Evolutionary conservation across 1,140 invertebrate species (phyloP), one percentile per base, ranked within the genome.

Genomic region (Teleopsis dalmanni): DNA sequence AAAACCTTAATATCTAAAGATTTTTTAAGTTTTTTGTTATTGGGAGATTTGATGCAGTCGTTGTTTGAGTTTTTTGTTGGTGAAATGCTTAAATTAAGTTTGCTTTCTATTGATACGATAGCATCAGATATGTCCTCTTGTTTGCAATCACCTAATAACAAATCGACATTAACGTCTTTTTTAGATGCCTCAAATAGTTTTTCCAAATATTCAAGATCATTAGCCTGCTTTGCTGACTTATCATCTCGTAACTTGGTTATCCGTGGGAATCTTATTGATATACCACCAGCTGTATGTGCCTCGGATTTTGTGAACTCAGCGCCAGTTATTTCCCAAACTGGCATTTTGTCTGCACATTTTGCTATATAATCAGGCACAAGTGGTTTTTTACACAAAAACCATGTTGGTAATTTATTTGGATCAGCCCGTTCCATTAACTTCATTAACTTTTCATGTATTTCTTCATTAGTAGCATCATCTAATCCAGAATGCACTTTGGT

Each of bases 241-340:
- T 95, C 92, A 54, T 80, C 71, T 36, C 91, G 76, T 47, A 92
- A 82, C 54, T 81, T 80, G 2, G 88, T 89, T 0, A 95, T 85
- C 51, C 93, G 75, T 4, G 93, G 93, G 75, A 96, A 96, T 55
- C 92, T 73, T 37, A 96, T 91, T 3, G 91, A 95, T 58, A 95
- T 94, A 5, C 91, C 89, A 64, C 86, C 81, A 3, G 91, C 91
- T 4, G 91, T 94, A 61, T 96, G 93, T 14, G 86, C 77, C 38
- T 91, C 86, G 4, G 78, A 75, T 65, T 90, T 83, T 8, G 87
- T 91, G 56, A 95, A 89, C 72, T 96, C 91, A 0, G 92, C 91
- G 1, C 91, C 92, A 3, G 87, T 88, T 26, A 96, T 91, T 75
- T 95, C 91, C 91, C 91, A 95, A 13, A 95, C 86, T 3, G 89